Base-by-base conservation (phyloP, 1,140 invertebrate species). In the Pissodes strobi region DNA sequence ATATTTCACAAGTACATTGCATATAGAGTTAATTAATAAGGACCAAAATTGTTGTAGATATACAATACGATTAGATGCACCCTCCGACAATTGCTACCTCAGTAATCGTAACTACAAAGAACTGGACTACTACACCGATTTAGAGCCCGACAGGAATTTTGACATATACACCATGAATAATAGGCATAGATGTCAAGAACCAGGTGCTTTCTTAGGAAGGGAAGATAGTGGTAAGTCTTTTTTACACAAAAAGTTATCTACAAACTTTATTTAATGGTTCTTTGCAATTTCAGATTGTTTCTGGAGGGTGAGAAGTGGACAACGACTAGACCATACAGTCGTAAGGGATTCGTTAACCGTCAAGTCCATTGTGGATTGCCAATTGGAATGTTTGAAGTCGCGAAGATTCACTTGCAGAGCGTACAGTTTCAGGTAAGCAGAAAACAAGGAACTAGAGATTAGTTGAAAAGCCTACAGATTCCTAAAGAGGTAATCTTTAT, bases 121-220 rank as follows among this genome's bases (percentile, higher is more conserved):
- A 37, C 73, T 91, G 13, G 86, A 90, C 69, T 83, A 89, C 72
- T 90, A 90, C 64, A 84, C 84, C 3, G 89, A 93, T 66, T 77
- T 89, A 18, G 82, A 88, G 65, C 87, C 87, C 1, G 86, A 90
- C 73, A 84, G 87, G n/a, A 87, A 90, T 69, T 91, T 89, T 49
- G 90, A 92, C 69, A 87, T 90, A 17, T 92, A 91, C 69, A 86
- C 86, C 0, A 86, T 89, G 81, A 84, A 87, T 23, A 81, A 82
- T 39, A 74, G 67, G 37, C 64, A 74, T 13, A 72, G 53, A 62
- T 78, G 76, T 64, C 48, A 57, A 10, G 58, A 63, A 66, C 63
- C 59, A 66, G 12, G 12, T 2, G 45, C 62, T 15, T 15, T 66
- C 19, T 15, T 37, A 38, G 49, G 37, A 13, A 65, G 57, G 63